Evolutionary conservation across 2,797 vertebrate species (phyloP).

Genomic region (Oreochromis grahami): DNA sequence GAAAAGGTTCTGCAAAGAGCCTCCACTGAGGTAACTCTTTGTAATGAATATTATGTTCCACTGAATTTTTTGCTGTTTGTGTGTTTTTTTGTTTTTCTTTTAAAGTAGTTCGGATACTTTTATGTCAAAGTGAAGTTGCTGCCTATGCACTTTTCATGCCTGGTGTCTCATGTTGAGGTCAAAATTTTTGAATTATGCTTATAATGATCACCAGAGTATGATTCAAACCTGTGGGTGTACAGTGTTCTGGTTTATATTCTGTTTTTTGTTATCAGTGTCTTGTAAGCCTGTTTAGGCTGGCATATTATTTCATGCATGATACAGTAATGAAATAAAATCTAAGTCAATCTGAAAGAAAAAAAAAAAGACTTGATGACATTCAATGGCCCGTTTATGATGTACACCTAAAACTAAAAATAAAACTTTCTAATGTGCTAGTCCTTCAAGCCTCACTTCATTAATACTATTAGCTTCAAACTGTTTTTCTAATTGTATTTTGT

Average conservation of each 20-base stretch:
- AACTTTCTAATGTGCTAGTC: not conserved
- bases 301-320: not conserved
- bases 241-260: not conserved
- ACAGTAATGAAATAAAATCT: not conserved
- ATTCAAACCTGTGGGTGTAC: not conserved
- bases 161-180: not conserved
- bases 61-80: not conserved
- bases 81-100: not conserved
- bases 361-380: not conserved
- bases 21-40: not conserved
- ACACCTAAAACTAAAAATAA: not conserved
- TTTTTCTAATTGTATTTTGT: not conserved
- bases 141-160: not conserved
- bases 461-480: not conserved
- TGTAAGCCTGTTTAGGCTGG: not conserved
- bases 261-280: not conserved
- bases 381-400: not conserved
- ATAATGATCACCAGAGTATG: not conserved
- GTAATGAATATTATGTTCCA: not conserved
- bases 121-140: not conserved
- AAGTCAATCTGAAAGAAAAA: not conserved
- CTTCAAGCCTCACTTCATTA: not conserved
- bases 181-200: not conserved
- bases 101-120: not conserved
- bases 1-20: not conserved